Evolutionary conservation across 2,888 invertebrate species (phyloP).

Genomic region (Lacanobia wlatinum): DNA sequence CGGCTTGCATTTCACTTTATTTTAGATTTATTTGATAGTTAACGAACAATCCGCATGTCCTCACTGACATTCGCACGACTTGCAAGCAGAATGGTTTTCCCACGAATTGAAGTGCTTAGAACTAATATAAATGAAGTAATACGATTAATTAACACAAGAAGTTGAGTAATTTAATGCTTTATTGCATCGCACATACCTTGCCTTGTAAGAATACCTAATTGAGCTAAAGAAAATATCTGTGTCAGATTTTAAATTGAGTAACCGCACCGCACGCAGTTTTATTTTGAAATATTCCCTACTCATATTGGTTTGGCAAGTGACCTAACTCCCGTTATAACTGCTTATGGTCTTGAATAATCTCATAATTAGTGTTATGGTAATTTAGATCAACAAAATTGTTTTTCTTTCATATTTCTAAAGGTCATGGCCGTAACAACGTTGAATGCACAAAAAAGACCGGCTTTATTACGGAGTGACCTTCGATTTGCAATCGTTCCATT

Average conservation of each 20-base stretch:
- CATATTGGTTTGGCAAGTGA: not conserved
- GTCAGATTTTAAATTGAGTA: conserved; percentile 33
- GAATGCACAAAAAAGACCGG: conserved; percentile 26
- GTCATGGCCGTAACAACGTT: conserved; percentile 30
- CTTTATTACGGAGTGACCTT: conserved; percentile 33
- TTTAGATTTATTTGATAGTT: conserved; percentile 48
- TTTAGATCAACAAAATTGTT: conserved; percentile 25
- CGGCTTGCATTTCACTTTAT: conserved; percentile 35
- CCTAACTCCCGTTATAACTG: not conserved
- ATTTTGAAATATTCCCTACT: not conserved
- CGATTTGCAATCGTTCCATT: conserved; percentile 38
- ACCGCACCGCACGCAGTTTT: not conserved
- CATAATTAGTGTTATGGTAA: not conserved
- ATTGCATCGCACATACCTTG: conserved; percentile 40
- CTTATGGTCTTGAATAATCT: not conserved
- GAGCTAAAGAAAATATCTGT: conserved; percentile 25
- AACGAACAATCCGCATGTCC: conserved; percentile 45
- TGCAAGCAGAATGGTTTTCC: conserved; percentile 62
- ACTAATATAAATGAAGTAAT: conserved; percentile 59
- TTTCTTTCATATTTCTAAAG: conserved; percentile 4
- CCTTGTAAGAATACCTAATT: conserved; percentile 12
- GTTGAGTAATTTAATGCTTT: conserved; percentile 62
- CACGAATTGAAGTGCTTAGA: conserved; percentile 63
- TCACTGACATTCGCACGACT: conserved; percentile 56
- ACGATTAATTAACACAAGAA: conserved; percentile 57